Conservation (phyloP, 1,140 invertebrate species). For the Orchesella cincta region DNA sequence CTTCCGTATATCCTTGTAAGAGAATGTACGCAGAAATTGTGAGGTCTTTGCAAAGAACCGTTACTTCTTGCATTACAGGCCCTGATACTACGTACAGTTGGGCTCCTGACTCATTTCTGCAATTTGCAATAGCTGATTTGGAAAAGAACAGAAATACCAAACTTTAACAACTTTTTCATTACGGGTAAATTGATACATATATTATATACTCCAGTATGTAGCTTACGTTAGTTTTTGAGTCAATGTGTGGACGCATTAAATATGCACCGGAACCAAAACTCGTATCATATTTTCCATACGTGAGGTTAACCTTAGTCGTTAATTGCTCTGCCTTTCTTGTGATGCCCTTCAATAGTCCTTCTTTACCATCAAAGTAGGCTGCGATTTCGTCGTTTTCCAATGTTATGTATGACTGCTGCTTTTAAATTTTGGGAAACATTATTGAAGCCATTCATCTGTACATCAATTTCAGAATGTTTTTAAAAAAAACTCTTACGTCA, state of each 20-base stretch:
- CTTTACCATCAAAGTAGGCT: conserved; percentile 74
- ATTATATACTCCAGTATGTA: neutral
- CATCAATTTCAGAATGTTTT: neutral
- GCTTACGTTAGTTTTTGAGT: neutral
- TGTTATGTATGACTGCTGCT: conserved; percentile 66
- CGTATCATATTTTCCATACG: conserved; percentile 75
- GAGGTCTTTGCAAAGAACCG: neutral
- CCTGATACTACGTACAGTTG: conserved; percentile 13
- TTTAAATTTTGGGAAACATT: neutral
- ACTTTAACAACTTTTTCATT: neutral
- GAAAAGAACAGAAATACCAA: neutral
- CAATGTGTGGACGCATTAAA: neutral
- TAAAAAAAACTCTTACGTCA: neutral
- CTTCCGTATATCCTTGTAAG: neutral
- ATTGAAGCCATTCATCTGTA: neutral
- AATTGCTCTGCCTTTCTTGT: conserved; percentile 73
- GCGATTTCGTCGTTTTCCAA: conserved; percentile 78
- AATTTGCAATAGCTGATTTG: neutral
- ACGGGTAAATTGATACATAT: neutral
- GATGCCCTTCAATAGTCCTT: conserved; percentile 76
- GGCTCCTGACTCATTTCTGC: neutral
- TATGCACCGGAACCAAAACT: conserved; percentile 8
- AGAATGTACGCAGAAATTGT: conserved; percentile 4
- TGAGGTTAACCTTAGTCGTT: conserved; percentile 69
- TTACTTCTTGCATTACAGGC: neutral